Evolutionary conservation across 2,888 invertebrate genomes (phyloP), one percentile per base, ranked within the genome.

Genomic region (Amiota mariae): DNA sequence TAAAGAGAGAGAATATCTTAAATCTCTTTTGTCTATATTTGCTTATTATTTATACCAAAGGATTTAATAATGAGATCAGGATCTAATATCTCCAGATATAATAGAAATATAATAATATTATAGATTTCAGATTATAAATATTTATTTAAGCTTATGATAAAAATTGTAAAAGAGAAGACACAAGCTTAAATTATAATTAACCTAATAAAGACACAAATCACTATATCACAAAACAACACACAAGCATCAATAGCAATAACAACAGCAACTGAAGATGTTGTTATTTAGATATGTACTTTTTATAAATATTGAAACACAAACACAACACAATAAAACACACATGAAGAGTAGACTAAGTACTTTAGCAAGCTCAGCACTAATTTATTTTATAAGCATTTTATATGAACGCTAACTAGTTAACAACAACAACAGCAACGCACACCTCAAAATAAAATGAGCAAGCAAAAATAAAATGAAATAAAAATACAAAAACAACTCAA

Each of bases 261-360:
- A 75, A 57, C 73, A 75, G 70, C 75, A 81, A 73, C 74, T 76
- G 72, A n/a, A n/a, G n/a, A n/a, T n/a, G n/a, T n/a, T n/a, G n/a
- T 24, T 63, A 63, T 63, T 74, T 73, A 36, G 73, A 73, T 57
- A 72, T 71, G 54, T 67, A 48, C 48, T 36, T 36, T 36, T 36
- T 36, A 6, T 36, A 36, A 36, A 36, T 36, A 36, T 36, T 6
- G 36, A 36, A 36, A 36, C 36, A 36, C 36, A 36, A 2, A 36
- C 24, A 24, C 24, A 24, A 24, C 24, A 24, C 24, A 24, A 24
- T 24, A 24, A 2, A 24, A 24, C 24, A 36, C 36, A 36, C 36
- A 36, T 11, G 70, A 76, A 66, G 54, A 51, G 47, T 20, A 12
- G 47, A 20, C 67, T 59, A 73, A 71, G 61, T 24, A 59, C 20